Base-by-base conservation (phyloP, 2,113 vertebrate species). In the Apus apus region DNA sequence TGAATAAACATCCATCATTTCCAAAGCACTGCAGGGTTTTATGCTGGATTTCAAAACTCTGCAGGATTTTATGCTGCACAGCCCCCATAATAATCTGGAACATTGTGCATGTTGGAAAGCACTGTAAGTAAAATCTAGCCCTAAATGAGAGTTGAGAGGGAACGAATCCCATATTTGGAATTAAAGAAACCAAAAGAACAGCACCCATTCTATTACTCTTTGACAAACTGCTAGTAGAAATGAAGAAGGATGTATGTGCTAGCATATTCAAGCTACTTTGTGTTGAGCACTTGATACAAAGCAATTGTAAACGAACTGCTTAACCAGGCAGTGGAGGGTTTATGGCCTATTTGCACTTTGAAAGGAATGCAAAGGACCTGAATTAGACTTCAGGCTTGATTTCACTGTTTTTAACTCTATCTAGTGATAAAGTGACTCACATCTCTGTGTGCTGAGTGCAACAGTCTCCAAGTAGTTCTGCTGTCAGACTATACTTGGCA, bases 1-100 rank as follows among this genome's bases (percentile, higher is more conserved):
- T 85, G 62, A 71, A 88, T 77, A 95, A 78, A 82, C 14, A 57
- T 15, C 34, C 36, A 26, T 66, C 2, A 34, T 86, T 92, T 87
- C 32, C 60, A 95, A 81, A 92, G 57, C 74, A 80, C 87, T 71
- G 77, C 77, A 94, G 56, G 79, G 27, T 70, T 93, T 83, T 70
- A 85, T 82, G 25, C 25, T 79, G 76, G 73, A 89, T 86, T 95
- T 77, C 76, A 93, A 86, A 93, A 68, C 53, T 1, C 74, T 48
- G 72, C 29, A 70, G 36, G 79, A 68, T 74, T 92, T 89, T 57
- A 54, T 70, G 58, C 45, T 58, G 65, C 68, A 48, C 50, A 89
- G 56, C 26, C 67, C 22, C 58, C 20, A n/a, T 53, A 87, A 81
- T 38, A 89, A 82, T 96, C 67, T 87, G 75, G 29, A 58, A 8